Evolutionary conservation across 2,888 invertebrate genomes (phyloP).

Genomic region (Argyresthia albistria): DNA sequence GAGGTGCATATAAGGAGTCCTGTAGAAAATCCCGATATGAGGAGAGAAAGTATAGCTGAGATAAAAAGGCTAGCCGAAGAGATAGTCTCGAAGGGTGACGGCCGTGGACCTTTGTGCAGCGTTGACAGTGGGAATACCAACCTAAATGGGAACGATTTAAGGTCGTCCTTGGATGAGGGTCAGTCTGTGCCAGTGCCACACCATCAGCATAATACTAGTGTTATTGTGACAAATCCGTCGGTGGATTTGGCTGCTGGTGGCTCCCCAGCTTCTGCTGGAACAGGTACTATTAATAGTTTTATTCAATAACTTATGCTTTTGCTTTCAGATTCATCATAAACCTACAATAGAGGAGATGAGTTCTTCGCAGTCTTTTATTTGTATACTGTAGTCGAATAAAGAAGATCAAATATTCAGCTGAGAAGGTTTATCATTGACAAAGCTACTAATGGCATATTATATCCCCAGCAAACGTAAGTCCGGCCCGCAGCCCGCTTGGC

Average conservation of each 20-base stretch:
- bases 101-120: constrained; percentile 52
- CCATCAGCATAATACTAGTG: constrained; percentile 70
- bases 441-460: too few species aligned
- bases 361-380: too few species aligned
- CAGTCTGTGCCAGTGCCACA: constrained; percentile 22
- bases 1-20: constrained; percentile 53
- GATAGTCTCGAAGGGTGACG: constrained; percentile 64
- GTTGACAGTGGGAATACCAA: constrained; percentile 56
- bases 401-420: too few species aligned
- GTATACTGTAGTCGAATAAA: too few species aligned
- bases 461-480: constrained; percentile 56
- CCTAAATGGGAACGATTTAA: constrained; percentile 44
- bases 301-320: constrained; percentile 5
- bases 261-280: constrained; percentile 56
- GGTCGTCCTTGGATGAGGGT: constrained; percentile 43
- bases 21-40: constrained; percentile 59
- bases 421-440: too few species aligned
- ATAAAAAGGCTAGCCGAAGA: constrained; percentile 61
- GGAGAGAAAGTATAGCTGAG: constrained; percentile 60
- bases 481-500: constrained; percentile 63
- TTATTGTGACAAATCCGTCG: constrained; percentile 81
- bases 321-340: too few species aligned
- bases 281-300: constrained; percentile 32
- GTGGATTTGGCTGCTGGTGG: constrained; percentile 72
- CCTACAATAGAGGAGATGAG: too few species aligned